Conservation (phyloP, 2,797 vertebrate species). For the Sebastes baramenuke region DNA sequence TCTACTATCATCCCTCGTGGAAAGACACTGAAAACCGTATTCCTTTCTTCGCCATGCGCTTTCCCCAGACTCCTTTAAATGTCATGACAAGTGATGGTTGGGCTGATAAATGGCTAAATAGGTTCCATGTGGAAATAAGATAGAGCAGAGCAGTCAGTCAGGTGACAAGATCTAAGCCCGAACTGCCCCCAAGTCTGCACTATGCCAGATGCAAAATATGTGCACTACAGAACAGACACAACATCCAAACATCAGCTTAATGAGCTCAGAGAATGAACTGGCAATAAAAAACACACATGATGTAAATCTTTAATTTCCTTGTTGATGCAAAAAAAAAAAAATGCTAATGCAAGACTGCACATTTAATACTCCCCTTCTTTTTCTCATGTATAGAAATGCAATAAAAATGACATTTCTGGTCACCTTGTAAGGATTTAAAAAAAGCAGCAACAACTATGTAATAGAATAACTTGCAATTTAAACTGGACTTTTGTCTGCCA, state of each 20-base stretch:
- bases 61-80: conserved; percentile 40
- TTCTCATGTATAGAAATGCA: neutral
- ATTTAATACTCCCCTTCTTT: neutral
- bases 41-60: conserved; percentile 7
- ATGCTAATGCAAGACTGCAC: too few relatives aligned
- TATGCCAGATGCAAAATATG: conserved; percentile 35
- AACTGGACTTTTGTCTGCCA: neutral
- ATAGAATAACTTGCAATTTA: neutral
- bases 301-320: neutral
- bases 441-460: neutral
- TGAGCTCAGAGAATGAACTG: neutral
- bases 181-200: conserved; percentile 37
- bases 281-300: neutral
- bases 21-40: neutral
- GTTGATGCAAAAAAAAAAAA: neutral
- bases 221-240: conserved; percentile 14
- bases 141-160: conserved; percentile 46
- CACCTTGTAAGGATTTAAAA: neutral
- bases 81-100: conserved; percentile 38
- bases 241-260: conserved; percentile 17
- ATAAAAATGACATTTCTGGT: neutral
- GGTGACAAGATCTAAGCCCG: conserved; percentile 36
- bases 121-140: conserved; percentile 57
- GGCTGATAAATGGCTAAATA: conserved; percentile 55
- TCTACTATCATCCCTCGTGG: neutral